Percentiles rank a stretch among this genome's conserved stretches.
phyloP scores from a whole-genome alignment of 2,797 vertebrate species.

The Chelon auratus region DNA sequence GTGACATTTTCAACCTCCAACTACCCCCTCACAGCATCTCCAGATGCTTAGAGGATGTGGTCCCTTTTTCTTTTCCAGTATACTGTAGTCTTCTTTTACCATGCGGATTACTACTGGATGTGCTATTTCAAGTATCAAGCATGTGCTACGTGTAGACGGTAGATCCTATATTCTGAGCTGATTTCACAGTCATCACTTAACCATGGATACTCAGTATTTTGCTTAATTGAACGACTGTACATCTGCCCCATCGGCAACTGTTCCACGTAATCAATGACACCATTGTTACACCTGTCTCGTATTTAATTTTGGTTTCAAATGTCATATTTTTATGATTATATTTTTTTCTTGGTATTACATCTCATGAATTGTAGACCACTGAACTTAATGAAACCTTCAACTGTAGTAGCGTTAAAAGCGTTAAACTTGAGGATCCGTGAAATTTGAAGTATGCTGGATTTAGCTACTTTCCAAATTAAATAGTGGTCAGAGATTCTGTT shows the following conservation, averaged over 20 bases:
- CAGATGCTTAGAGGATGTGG: constrained; percentile 79
- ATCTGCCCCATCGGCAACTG: constrained; percentile 4
- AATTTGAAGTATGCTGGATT: too few species aligned
- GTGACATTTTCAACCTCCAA: constrained; percentile 69
- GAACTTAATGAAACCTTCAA: neutral
- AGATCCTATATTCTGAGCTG: constrained; percentile 29
- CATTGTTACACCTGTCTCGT: neutral
- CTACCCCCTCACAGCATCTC: constrained; percentile 71
- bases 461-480: neutral
- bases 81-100: constrained; percentile 72
- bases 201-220: neutral
- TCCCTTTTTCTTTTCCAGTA: constrained; percentile 69
- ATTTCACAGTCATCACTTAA: constrained; percentile 33
- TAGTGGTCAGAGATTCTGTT: neutral
- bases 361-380: neutral
- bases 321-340: too few species aligned
- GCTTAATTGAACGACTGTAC: neutral
- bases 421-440: neutral
- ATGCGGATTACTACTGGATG: constrained; percentile 62
- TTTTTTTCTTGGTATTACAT: too few species aligned
- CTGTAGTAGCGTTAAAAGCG: constrained; percentile 1
- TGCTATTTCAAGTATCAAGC: constrained; percentile 50
- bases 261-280: neutral
- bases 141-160: constrained; percentile 35
- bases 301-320: neutral